phyloP scores from a whole-genome alignment of 2,113 vertebrate genomes.

The Xyrauchen texanus region DNA sequence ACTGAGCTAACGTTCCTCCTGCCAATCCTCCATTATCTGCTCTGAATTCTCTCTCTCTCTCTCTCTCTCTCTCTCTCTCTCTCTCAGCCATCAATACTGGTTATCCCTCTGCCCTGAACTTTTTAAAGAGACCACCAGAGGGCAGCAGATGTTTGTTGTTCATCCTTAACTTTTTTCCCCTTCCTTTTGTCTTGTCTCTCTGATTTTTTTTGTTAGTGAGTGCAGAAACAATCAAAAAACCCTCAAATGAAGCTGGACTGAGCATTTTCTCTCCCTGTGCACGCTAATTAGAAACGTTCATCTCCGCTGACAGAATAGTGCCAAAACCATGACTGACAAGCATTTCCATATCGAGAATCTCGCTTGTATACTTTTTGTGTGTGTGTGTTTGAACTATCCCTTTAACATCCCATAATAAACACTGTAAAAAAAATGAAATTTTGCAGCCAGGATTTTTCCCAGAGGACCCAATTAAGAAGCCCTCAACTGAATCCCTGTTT shows the following conservation, averaged over 20 bases:
- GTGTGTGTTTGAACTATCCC: not conserved
- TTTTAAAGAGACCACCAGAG: conserved; percentile 16
- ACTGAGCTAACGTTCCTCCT: conserved; percentile 64
- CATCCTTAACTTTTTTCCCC: not conserved
- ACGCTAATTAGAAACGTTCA: conserved; percentile 6
- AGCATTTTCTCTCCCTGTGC: not conserved
- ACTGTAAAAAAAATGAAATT: not conserved
- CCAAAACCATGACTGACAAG: not conserved
- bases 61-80: no score
- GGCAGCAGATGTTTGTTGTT: conserved; percentile 11
- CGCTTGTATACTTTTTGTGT: not conserved
- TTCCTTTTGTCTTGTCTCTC: not conserved
- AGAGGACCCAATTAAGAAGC: conserved; percentile 47
- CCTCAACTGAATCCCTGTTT: conserved; percentile 4
- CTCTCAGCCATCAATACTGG: no score
- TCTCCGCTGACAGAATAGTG: conserved; percentile 37
- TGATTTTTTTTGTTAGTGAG: no score
- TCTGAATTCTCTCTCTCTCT: no score
- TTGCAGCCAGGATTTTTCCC: conserved; percentile 21
- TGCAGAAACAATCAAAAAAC: not conserved
- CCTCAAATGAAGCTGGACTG: not conserved
- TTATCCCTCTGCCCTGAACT: not conserved
- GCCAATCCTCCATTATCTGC: no score
- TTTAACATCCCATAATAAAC: conserved; percentile 24
- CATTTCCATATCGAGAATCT: conserved; percentile 7